Evolutionary conservation across 1,140 invertebrate genomes (phyloP).

Genomic region (Conus betulinus): DNA sequence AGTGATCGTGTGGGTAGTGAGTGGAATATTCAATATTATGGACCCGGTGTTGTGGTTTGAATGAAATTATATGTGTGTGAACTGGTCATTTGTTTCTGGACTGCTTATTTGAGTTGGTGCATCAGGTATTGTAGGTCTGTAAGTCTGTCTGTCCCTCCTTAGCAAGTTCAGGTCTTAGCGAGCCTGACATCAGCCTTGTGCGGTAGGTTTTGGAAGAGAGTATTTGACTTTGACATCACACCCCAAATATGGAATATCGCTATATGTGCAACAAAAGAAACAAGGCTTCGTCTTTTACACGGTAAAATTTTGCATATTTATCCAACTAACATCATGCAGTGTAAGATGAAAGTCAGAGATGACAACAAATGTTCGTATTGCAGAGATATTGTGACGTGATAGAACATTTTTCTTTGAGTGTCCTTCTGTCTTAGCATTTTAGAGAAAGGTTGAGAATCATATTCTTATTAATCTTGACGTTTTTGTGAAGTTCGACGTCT

Average conservation of each 20-base stretch:
- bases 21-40: too few species aligned
- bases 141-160: too few species aligned
- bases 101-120: too few species aligned
- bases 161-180: too few species aligned
- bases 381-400: neutral
- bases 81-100: too few species aligned
- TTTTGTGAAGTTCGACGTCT: neutral
- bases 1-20: too few species aligned
- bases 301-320: neutral
- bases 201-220: neutral
- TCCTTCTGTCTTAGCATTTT: neutral
- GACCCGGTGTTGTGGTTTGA: too few species aligned
- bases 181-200: neutral
- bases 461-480: neutral
- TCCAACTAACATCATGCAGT: neutral
- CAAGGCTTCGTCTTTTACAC: neutral
- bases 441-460: neutral
- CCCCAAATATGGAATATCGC: neutral
- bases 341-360: neutral
- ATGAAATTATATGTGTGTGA: too few species aligned
- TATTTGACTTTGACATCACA: neutral
- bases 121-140: too few species aligned
- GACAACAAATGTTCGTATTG: slow-evolving; percentile 11
- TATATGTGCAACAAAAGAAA: neutral
- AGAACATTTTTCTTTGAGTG: neutral